Conservation (phyloP, 2,797 vertebrate species). For the Phoeniculus purpureus region DNA sequence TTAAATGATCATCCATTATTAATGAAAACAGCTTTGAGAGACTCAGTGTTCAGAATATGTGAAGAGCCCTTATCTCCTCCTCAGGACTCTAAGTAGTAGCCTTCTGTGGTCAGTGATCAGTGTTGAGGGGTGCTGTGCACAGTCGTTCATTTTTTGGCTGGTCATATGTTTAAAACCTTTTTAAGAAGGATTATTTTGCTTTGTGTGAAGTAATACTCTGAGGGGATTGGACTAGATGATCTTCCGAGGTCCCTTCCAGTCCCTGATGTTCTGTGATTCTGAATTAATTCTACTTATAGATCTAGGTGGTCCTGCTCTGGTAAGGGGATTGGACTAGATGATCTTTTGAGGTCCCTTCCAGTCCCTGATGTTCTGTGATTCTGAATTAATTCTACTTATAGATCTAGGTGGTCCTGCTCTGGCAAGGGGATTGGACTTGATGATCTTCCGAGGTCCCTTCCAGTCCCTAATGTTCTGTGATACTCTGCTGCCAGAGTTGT, state of each 20-base stretch:
- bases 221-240: too few species aligned
- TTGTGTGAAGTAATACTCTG: not conserved
- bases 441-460: too few species aligned
- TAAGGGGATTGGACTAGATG: too few species aligned
- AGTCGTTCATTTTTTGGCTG: not conserved
- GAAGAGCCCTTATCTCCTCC: not conserved
- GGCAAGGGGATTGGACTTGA: too few species aligned
- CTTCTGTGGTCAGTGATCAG: not conserved
- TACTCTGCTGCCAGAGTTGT: not conserved
- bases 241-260: too few species aligned
- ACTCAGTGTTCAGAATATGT: not conserved
- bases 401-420: too few species aligned
- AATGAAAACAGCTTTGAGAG: not conserved
- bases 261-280: too few species aligned
- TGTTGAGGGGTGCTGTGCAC: not conserved
- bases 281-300: not conserved
- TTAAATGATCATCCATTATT: conserved; percentile 24
- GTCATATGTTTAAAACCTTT: not conserved
- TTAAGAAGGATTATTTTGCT: not conserved
- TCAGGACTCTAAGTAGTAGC: not conserved
- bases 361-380: too few species aligned
- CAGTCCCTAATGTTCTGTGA: too few species aligned
- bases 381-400: not conserved
- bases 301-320: too few species aligned
- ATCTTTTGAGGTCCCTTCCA: too few species aligned